Base-by-base conservation (phyloP, 2,797 vertebrate species). In the Trematomus bernacchii region DNA sequence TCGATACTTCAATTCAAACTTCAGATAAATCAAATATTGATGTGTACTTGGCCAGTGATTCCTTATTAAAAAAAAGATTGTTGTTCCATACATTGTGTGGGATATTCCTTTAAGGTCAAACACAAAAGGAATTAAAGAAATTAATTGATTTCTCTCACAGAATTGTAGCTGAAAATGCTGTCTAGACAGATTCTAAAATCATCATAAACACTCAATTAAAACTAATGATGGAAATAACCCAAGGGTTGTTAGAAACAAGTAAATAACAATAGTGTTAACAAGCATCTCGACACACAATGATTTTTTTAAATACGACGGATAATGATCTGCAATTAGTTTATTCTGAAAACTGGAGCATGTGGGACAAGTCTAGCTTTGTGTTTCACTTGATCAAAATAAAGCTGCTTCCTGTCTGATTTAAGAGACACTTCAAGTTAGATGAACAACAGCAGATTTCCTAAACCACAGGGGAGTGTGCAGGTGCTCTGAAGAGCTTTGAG, bases 401-500 rank as follows among this genome's bases (percentile, higher is more conserved):
- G 62, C 10, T 0, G 42, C 60, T 65, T 64, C 16, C 4, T 51
- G 73, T 76, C 60, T 84, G 84, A 80, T 85, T 3, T 15, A 66
- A 54, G 65, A 83, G 71, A 33, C 53, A 62, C 83, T 77, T 82
- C 71, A 81, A 66, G 60, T 62, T 42, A 58, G 55, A 9, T 47
- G 72, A 77, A 78, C 76, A 87, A 40, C 77, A 46, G 52, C 72
- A 58, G 60, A 65, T 72, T 79, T 77, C 10, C 48, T 1, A 15
- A 82, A 53, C 76, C 79, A 59, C 84, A 30, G 71, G 90, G 76
- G 87, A 82, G 67, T 47, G 43, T 84, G 80, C 87, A 85, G 82
- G 77, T 71, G 66, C 75, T 83, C 73, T 76, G 73, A 83, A 33
- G 74, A 76, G 70, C 70, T 80, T 30, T 58, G 78, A 84, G 82